phyloP scores from a whole-genome alignment of 2,797 vertebrate species.

The Chelon labrosus region DNA sequence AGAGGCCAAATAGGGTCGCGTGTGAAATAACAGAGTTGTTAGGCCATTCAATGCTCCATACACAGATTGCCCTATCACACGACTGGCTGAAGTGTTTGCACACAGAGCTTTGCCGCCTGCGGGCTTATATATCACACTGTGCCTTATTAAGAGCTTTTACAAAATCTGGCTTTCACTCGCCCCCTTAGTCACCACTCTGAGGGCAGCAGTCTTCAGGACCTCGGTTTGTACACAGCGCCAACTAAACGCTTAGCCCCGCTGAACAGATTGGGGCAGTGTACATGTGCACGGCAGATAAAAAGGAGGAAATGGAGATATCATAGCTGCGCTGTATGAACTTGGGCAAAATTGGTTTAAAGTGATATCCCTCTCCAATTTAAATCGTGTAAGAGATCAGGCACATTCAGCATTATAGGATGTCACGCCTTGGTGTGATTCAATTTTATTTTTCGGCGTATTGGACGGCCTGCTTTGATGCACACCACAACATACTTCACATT shows the following conservation, averaged over 20 bases:
- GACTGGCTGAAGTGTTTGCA: slow-evolving; percentile 78
- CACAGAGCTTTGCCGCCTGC: slow-evolving; percentile 79
- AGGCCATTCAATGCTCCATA: slow-evolving; percentile 71
- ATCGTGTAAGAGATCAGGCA: slow-evolving; percentile 61
- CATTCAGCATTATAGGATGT: slow-evolving; percentile 67
- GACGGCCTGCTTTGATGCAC: slow-evolving; percentile 53
- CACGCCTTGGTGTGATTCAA: slow-evolving; percentile 74
- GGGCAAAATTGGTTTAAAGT: slow-evolving; percentile 58
- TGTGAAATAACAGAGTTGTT: slow-evolving; percentile 82
- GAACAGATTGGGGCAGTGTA: slow-evolving; percentile 68
- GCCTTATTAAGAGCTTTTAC: slow-evolving; percentile 83
- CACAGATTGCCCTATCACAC: slow-evolving; percentile 80
- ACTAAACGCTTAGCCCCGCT: slow-evolving; percentile 62
- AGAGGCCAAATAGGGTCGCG: slow-evolving; percentile 82
- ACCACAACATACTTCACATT: slow-evolving; percentile 46
- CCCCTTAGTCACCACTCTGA: slow-evolving; percentile 65
- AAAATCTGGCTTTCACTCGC: slow-evolving; percentile 83
- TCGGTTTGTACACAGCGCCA: slow-evolving; percentile 61
- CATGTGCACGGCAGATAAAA: slow-evolving; percentile 72
- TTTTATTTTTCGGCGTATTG: slow-evolving; percentile 46
- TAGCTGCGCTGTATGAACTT: slow-evolving; percentile 56
- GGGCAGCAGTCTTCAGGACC: slow-evolving; percentile 68
- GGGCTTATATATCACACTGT: slow-evolving; percentile 81
- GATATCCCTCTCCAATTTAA: slow-evolving; percentile 51
- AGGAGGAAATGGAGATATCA: slow-evolving; percentile 62